These are phyloP conservation scores for Emys orbicularis DNA, from an alignment of 2,797 vertebrate genomes.

Conservation along the genomic window DNA sequence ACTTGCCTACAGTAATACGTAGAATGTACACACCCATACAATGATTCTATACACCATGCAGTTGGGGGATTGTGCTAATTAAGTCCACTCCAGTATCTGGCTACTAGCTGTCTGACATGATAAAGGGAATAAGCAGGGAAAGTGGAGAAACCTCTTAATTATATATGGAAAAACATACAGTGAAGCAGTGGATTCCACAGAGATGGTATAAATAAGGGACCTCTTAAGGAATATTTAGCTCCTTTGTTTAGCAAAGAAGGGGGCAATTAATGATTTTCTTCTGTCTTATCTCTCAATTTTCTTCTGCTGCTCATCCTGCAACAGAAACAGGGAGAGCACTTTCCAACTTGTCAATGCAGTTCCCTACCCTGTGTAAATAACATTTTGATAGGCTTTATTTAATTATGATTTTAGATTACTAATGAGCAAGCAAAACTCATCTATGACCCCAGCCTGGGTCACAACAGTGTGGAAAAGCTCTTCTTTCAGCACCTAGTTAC, in stretches of 20 bases:
- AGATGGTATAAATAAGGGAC: neutral
- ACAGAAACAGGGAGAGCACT: conserved; percentile 28
- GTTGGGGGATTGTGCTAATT: neutral
- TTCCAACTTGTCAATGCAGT: conserved; percentile 22
- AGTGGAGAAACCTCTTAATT: fast-evolving
- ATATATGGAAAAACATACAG: neutral
- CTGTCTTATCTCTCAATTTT: neutral
- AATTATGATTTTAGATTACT: conserved; percentile 36
- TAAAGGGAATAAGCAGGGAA: neutral
- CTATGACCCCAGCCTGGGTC: neutral
- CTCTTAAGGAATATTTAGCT: neutral
- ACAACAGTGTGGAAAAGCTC: neutral
- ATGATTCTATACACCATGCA: neutral
- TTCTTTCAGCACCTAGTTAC: conserved; percentile 36
- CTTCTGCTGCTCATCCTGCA: neutral
- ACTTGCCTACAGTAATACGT: neutral
- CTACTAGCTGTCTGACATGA: fast-evolving
- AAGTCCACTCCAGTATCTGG: neutral
- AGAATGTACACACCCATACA: neutral
- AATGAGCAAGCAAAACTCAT: neutral
- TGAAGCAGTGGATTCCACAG: neutral
- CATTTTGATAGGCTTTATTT: neutral
- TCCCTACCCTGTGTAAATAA: conserved; percentile 46
- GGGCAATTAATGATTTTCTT: conserved; percentile 36
- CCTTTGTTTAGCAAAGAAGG: neutral